These are phyloP conservation scores for Myoxocephalus aenaeus DNA, from an alignment of 2,797 vertebrate genomes.

Conservation along the genomic window DNA sequence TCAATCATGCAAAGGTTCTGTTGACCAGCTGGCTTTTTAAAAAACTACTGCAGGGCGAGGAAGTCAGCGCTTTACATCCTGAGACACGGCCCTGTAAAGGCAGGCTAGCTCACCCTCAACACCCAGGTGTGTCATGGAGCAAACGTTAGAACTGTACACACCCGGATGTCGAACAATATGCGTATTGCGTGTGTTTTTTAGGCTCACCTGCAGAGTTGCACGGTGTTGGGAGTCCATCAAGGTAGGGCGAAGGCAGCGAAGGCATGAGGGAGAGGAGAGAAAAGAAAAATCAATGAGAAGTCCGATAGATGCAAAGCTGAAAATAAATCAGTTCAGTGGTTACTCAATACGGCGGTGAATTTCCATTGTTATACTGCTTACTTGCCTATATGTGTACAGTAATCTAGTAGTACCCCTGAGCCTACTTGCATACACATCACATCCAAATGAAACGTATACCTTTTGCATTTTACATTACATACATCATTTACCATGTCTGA, in stretches of 20 bases:
- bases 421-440: background rate
- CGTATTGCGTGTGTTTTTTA: constrained; percentile 14
- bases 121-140: constrained; percentile 1
- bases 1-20: constrained; percentile 32
- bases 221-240: constrained; percentile 40
- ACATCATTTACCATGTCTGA: background rate
- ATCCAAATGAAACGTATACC: background rate
- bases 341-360: background rate
- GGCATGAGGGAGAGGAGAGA: constrained; percentile 38
- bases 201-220: constrained; percentile 72
- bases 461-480: background rate
- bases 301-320: constrained; percentile 39
- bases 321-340: constrained; percentile 47
- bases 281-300: constrained; percentile 64
- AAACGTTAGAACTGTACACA: background rate
- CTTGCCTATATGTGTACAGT: constrained; percentile 12
- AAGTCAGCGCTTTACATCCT: constrained; percentile 30
- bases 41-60: constrained; percentile 31
- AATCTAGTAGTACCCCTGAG: constrained; percentile 14
- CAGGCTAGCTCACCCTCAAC: background rate
- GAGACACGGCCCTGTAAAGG: background rate
- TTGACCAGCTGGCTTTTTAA: constrained; percentile 55
- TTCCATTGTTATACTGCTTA: constrained; percentile 32
- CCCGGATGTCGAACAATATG: background rate
- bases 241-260: constrained; percentile 31